phyloP scores from a whole-genome alignment of 2,888 invertebrate species.

The Tachina fera region DNA sequence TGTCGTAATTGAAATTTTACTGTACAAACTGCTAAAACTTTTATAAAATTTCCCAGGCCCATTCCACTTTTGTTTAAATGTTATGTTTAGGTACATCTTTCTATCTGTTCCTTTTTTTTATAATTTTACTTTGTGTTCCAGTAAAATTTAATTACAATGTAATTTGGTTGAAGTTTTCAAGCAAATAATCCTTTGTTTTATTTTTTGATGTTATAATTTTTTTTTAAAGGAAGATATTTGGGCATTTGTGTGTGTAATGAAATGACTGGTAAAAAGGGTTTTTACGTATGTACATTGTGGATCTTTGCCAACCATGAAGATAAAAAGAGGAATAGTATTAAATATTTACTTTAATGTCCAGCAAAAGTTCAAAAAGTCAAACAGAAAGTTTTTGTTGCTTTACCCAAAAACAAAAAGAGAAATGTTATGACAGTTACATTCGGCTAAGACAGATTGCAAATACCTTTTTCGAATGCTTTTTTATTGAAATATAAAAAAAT shows the following conservation, averaged over 20 bases:
- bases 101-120: not conserved
- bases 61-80: not conserved
- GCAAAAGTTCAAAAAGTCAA: constrained; percentile 65
- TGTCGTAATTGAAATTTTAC: constrained; percentile 65
- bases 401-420: not conserved
- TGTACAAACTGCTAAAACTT: constrained; percentile 35
- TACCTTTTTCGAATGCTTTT: no score
- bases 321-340: constrained; percentile 43
- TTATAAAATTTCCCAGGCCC: not conserved
- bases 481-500: no score
- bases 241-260: constrained; percentile 6
- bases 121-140: constrained; percentile 48
- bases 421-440: no score
- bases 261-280: not conserved
- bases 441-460: no score
- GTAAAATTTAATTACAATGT: constrained; percentile 68
- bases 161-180: constrained; percentile 61
- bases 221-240: not conserved
- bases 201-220: constrained; percentile 21
- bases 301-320: constrained; percentile 19
- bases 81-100: constrained; percentile 14
- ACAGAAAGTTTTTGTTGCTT: constrained; percentile 32
- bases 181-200: constrained; percentile 66
- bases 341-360: constrained; percentile 66
- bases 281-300: constrained; percentile 3